Base-by-base conservation (phyloP, 2,113 vertebrate genomes). In the Accipiter virgatus region DNA sequence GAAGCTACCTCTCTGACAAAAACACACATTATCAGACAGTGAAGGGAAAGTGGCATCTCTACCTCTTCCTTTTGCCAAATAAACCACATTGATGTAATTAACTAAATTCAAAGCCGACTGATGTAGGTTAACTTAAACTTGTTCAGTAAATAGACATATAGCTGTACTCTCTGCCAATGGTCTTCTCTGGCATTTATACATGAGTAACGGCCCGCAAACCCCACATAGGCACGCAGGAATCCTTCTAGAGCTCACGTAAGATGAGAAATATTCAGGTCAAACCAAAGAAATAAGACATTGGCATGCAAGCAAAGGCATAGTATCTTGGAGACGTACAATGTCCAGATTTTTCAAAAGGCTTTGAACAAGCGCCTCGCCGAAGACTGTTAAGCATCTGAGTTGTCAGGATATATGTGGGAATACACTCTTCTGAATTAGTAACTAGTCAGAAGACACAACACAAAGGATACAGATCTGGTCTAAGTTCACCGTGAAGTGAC, bases 271-370 rank as follows among this genome's bases (percentile, higher is more conserved):
- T 1, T 72, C 68, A 52, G 32, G 75, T 94, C 72, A 95, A 85
- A 75, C 36, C 36, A 53, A 86, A 89, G 63, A 95, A 88, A 81
- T 56, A 10, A 81, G 16, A 34, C 31, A 86, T 74, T 52, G 59
- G 25, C 43, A 58, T 71, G 88, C 65, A 87, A 89, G 65, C n/a
- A 89, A 91, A 74, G 52, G 65, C n/a, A 9, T 74, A 63, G 19
- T 72, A 8, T 65, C 66, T 86, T 65, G 53, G 66, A 90, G 16
- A 5, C n/a, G 47, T 59, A 67, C 52, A 55, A 55, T 11, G 6
- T 50, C 27, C 43, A 38, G 45, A 63, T 94, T 94, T 94, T 91
- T 74, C 65, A 87, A 87, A 92, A 81, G 48, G 42, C 75, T 95
- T 86, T 86, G 55, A 86, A 71, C 13, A 71, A 91, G 43, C 72